Base-by-base conservation (phyloP, 23 tunicate genomes). In the Clavelina lepadiformis region DNA sequence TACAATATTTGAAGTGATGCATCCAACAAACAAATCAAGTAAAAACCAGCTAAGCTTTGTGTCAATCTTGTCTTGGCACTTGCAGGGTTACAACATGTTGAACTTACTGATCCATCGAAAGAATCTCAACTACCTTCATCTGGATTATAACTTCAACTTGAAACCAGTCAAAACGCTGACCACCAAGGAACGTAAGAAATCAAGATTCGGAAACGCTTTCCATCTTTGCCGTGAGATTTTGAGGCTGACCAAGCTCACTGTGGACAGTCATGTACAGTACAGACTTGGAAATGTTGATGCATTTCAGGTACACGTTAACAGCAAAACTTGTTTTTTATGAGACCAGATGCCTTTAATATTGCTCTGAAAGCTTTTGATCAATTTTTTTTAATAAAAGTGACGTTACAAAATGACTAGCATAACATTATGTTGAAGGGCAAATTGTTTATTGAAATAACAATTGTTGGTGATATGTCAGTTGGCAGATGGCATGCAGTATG, bases 161-260 rank as follows among this genome's bases (percentile, higher is more conserved):
- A 93, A 93, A 47, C 98, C 98, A 0, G 98, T 93, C 53, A 93
- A 93, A 49, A 93, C 98, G 2, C 62, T 93, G 46, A 93, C 98
- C 5, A 93, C 98, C 50, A 93, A 93, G 52, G 98, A 93, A 53
- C 65, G 98, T 56, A 93, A 93, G 76, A 93, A 93, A 50, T 93
- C 98, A 0, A 68, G 98, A 8, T 93, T 93, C 70, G 98, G 98
- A 46, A 93, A 93, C 56, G 98, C 98, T 38, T 93, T 93, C 79
- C 98, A 93, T 74, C 54, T 93, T 45, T 93, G 98, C 70, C 65
- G 98, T 7, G 98, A 93, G 69, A 68, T 93, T 21, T 53, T 93
- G 33, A 59, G 98, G 30, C 41, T 93, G 35, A 85, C 86, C 46
- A 93, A 93, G 46, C 77, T 93, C 27, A 66, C 89, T 25, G 76